A percentile compares a stretch with the other conserved stretches of the same genome.
Evolutionary conservation across 2,888 invertebrate species (phyloP).

Genomic region (Ophion obscuratus): DNA sequence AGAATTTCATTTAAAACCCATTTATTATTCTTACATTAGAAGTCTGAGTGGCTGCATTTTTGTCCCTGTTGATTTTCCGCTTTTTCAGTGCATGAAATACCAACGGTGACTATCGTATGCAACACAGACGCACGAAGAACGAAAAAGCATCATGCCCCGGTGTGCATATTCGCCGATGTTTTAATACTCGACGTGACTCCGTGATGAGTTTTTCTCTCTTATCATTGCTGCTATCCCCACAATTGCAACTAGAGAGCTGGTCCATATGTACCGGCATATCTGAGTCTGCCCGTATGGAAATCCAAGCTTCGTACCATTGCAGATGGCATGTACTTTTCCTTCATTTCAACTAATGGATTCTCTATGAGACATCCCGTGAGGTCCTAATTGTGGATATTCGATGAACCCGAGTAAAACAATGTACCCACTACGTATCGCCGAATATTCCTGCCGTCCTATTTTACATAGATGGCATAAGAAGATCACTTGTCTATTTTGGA

Average conservation of each 20-base stretch:
- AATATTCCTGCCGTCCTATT: too few species aligned
- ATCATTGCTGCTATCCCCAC: background rate
- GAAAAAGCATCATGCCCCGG: background rate
- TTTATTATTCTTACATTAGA: slow-evolving; percentile 11
- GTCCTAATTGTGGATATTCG: too few species aligned
- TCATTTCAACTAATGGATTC: background rate
- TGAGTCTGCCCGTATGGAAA: background rate
- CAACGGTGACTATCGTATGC: background rate
- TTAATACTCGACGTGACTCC: slow-evolving; percentile 19
- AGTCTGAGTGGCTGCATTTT: background rate
- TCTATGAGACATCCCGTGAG: too few species aligned
- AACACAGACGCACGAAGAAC: too few species aligned
- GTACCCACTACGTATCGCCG: too few species aligned
- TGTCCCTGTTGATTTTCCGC: slow-evolving; percentile 34
- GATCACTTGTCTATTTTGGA: too few species aligned
- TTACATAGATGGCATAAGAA: too few species aligned
- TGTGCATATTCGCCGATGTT: slow-evolving; percentile 6
- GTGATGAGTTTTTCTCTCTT: slow-evolving; percentile 41
- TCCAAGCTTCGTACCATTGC: background rate
- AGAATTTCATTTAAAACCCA: slow-evolving; percentile 6
- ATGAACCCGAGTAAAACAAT: too few species aligned
- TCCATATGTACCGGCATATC: background rate
- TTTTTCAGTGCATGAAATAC: slow-evolving; percentile 28
- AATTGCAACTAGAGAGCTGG: background rate
- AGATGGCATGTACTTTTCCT: background rate